phyloP scores from a whole-genome alignment of 2,113 vertebrate genomes.

The Scophthalmus maximus region DNA sequence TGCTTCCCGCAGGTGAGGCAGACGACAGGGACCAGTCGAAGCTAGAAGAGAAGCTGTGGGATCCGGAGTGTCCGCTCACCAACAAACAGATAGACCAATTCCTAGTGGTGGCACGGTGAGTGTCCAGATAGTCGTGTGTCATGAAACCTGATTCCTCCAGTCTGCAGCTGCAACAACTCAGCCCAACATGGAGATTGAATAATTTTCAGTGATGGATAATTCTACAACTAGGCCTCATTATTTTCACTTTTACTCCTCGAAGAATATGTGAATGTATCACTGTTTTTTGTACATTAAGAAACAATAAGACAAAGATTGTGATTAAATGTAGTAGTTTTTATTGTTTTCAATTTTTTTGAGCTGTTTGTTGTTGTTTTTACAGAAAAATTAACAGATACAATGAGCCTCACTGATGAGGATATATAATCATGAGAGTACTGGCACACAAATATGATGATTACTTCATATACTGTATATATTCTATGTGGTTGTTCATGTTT shows the following conservation, averaged over 20 bases:
- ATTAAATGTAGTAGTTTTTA: neutral
- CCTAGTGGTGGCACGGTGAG: conserved; percentile 95
- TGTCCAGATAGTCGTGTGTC: neutral
- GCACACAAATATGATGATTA: neutral
- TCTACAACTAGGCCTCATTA: conserved; percentile 1
- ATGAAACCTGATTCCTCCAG: neutral
- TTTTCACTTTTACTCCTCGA: neutral
- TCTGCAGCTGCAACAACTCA: neutral
- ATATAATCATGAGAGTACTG: neutral
- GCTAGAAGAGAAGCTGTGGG: conserved; percentile 97
- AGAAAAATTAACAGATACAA: too few relatives aligned
- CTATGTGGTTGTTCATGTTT: neutral
- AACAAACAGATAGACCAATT: conserved; percentile 99
- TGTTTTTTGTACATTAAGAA: neutral
- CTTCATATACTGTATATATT: neutral
- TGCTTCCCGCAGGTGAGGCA: conserved; percentile 84
- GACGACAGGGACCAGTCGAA: conserved; percentile 96
- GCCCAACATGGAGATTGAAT: neutral
- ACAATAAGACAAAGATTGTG: neutral
- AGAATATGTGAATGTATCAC: neutral
- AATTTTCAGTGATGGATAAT: neutral
- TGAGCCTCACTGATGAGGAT: neutral
- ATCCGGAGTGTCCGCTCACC: conserved; percentile 95
- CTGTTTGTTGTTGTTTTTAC: too few relatives aligned
- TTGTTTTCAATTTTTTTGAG: neutral